phyloP scores from a whole-genome alignment of 2,888 invertebrate species.

The Pinctada fucata region DNA sequence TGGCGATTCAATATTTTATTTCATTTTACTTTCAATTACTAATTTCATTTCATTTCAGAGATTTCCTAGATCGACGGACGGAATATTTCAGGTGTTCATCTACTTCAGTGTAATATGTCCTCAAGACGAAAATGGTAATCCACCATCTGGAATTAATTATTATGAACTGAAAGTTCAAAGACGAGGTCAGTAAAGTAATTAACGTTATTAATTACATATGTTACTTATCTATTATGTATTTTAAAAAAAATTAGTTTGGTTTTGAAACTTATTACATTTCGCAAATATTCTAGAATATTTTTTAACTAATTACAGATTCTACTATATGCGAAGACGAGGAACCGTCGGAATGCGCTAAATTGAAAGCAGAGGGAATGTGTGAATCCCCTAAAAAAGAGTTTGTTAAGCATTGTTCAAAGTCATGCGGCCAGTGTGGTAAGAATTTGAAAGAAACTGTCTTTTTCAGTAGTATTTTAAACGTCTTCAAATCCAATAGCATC shows the following conservation, averaged over 20 bases:
- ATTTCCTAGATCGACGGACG: slow-evolving; percentile 57
- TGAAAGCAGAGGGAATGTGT: slow-evolving; percentile 53
- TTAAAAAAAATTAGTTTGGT: background rate
- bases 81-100: slow-evolving; percentile 61
- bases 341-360: slow-evolving; percentile 44
- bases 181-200: slow-evolving; percentile 40
- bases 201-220: background rate
- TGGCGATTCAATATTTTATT: too few species aligned
- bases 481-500: too few species aligned
- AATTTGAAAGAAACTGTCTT: background rate
- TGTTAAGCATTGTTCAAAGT: slow-evolving; percentile 62
- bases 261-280: background rate
- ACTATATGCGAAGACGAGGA: slow-evolving; percentile 58
- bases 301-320: slow-evolving; percentile 36
- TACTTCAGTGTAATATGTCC: slow-evolving; percentile 72
- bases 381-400: slow-evolving; percentile 54
- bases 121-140: slow-evolving; percentile 62
- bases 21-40: too few species aligned
- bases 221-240: background rate
- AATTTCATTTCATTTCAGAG: slow-evolving; percentile 54
- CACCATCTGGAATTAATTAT: slow-evolving; percentile 68
- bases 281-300: background rate
- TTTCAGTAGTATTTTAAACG: too few species aligned
- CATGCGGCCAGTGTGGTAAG: slow-evolving; percentile 70
- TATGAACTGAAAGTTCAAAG: slow-evolving; percentile 64